A percentile compares a stretch with the other conserved stretches of the same genome.
Conservation (phyloP, 1,140 invertebrate genomes). For the Coenobita brevimanus region DNA sequence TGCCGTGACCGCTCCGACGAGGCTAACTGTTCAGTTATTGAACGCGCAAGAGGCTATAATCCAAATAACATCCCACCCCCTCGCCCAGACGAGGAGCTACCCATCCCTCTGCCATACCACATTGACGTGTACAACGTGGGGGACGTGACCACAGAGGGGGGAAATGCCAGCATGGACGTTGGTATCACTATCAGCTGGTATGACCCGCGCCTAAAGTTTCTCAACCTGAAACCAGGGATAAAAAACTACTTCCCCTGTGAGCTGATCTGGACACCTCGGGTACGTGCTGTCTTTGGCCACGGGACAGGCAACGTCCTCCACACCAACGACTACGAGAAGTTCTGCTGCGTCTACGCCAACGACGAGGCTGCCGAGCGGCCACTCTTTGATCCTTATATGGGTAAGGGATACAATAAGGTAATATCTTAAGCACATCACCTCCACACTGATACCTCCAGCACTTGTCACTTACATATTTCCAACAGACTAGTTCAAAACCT, state of each 20-base stretch:
- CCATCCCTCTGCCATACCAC: constrained; percentile 49
- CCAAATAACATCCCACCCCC: constrained; percentile 41
- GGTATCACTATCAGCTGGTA: constrained; percentile 62
- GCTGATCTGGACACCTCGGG: constrained; percentile 53
- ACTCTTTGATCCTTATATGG: constrained; percentile 59
- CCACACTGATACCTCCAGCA: background rate
- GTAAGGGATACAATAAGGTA: constrained; percentile 6
- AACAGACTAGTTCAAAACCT: no score
- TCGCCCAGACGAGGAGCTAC: constrained; percentile 41
- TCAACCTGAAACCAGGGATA: constrained; percentile 53
- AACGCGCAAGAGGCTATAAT: constrained; percentile 45
- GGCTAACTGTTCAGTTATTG: constrained; percentile 47
- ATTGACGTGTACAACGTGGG: constrained; percentile 65
- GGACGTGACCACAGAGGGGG: constrained; percentile 50
- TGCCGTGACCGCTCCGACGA: constrained; percentile 62
- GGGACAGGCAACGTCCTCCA: constrained; percentile 49
- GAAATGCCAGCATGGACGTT: constrained; percentile 56
- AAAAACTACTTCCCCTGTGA: constrained; percentile 67
- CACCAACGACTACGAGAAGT: constrained; percentile 63
- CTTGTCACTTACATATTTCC: background rate
- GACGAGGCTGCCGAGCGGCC: constrained; percentile 41
- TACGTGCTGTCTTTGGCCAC: constrained; percentile 52
- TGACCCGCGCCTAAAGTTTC: constrained; percentile 58
- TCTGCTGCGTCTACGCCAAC: constrained; percentile 57
- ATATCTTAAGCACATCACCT: background rate